Conservation (phyloP, 2,113 vertebrate genomes). For the Butorides virescens region DNA sequence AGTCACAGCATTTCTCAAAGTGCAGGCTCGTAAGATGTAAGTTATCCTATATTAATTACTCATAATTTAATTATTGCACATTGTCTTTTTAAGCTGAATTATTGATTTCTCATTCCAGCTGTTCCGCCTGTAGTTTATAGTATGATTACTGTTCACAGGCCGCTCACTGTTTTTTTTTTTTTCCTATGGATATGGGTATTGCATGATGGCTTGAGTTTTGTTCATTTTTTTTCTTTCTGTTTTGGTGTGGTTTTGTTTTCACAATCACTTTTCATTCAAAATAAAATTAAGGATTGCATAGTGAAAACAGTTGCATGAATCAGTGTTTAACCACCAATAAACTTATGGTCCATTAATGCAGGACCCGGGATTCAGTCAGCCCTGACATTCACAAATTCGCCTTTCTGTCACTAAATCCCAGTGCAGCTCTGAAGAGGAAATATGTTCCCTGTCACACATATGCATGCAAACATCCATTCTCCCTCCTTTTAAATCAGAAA, state of each 20-base stretch:
- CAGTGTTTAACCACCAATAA: not conserved
- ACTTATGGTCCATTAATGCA: not conserved
- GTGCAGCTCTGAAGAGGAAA: not conserved
- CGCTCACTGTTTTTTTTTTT: not conserved
- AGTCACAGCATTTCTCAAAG: not conserved
- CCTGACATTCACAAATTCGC: not conserved
- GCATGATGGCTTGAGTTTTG: not conserved
- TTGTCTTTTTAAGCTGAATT: slow-evolving; percentile 28
- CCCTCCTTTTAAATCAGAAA: not conserved
- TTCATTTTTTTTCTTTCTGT: not conserved
- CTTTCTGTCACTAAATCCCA: not conserved
- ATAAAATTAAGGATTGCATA: not conserved
- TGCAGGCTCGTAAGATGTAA: not conserved
- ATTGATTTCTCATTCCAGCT: slow-evolving; percentile 34
- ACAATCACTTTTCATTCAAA: not conserved
- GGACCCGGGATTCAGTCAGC: not conserved
- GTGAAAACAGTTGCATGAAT: not conserved
- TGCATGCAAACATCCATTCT: not conserved
- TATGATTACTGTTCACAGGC: not conserved
- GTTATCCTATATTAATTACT: not conserved
- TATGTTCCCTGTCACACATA: not conserved
- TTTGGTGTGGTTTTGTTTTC: not conserved
- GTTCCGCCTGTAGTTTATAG: not conserved
- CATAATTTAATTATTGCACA: slow-evolving; percentile 41
- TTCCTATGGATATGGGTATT: not conserved